Percentiles rank a stretch among this genome's conserved stretches.
These are phyloP conservation scores for Halcyon chelicuti DNA, from an alignment of 2,797 vertebrate genomes.

Conservation along the genomic window DNA sequence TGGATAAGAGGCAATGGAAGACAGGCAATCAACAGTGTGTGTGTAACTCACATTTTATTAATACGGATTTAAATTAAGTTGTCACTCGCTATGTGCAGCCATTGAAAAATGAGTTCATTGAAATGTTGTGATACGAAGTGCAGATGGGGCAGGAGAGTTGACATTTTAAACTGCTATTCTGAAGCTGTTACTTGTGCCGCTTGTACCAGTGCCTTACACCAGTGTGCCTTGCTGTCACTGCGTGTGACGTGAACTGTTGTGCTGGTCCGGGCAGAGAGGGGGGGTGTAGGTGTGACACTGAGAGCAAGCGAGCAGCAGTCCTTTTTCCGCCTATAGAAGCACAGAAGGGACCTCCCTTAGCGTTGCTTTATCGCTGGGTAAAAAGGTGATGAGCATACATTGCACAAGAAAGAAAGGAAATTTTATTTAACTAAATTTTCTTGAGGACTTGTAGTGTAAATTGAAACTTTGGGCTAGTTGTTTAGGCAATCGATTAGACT, in stretches of 20 bases:
- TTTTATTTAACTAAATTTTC: background rate
- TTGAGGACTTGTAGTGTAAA: background rate
- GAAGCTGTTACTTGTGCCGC: background rate
- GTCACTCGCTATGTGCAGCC: background rate
- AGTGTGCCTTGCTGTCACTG: background rate
- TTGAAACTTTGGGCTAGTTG: background rate
- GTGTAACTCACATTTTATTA: conserved; percentile 23
- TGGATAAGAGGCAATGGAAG: background rate
- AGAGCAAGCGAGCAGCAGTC: background rate
- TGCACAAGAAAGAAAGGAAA: background rate
- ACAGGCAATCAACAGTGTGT: background rate
- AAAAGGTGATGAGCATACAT: background rate
- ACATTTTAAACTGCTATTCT: conserved; percentile 20
- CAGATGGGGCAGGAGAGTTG: background rate
- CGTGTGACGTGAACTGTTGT: accelerated
- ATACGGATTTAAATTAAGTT: conserved; percentile 34
- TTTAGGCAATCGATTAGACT: background rate
- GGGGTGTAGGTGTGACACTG: background rate
- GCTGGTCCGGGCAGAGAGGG: accelerated
- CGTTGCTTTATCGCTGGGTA: background rate
- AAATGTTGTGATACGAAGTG: conserved; percentile 30
- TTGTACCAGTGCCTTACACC: background rate
- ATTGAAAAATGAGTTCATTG: conserved; percentile 37
- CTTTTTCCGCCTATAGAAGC: background rate
- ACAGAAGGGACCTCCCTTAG: background rate